Evolutionary conservation across 2,797 vertebrate genomes (phyloP).

Genomic region (Gymnodraco acuticeps): DNA sequence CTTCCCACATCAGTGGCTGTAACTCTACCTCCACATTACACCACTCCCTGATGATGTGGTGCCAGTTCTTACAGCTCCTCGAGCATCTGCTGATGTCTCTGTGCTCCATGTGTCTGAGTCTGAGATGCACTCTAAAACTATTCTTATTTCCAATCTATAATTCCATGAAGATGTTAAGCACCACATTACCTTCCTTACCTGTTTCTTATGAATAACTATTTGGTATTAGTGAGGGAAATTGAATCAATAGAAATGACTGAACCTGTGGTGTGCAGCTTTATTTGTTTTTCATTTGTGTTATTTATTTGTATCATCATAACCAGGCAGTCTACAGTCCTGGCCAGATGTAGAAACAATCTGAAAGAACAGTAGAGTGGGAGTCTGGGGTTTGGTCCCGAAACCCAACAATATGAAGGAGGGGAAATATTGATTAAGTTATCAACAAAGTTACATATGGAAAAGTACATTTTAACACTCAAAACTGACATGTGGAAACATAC

Average conservation of each 20-base stretch:
- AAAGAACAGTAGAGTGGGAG: neutral
- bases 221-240: slow-evolving; percentile 5
- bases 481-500: neutral
- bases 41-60: slow-evolving; percentile 38
- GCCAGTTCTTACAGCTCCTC: slow-evolving; percentile 57
- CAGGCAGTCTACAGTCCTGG: neutral
- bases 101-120: slow-evolving; percentile 11
- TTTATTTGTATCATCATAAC: neutral
- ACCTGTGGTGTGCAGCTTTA: neutral
- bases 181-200: neutral
- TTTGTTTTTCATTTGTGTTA: too few relatives aligned
- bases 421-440: slow-evolving; percentile 1
- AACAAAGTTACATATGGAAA: neutral
- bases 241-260: neutral
- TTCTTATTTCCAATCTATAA: slow-evolving; percentile 4
- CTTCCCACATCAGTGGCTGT: slow-evolving; percentile 61
- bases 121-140: slow-evolving; percentile 1
- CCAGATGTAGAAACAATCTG: neutral
- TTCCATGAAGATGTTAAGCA: slow-evolving; percentile 10
- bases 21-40: slow-evolving; percentile 68
- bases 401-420: neutral
- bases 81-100: slow-evolving; percentile 50
- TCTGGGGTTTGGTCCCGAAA: neutral
- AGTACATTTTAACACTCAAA: neutral
- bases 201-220: neutral